A percentile compares a stretch with the other conserved stretches of the same genome.
These are phyloP conservation scores for Myotis brandtii DNA, from an alignment of 2,113 vertebrate species.

Conservation along the genomic window DNA sequence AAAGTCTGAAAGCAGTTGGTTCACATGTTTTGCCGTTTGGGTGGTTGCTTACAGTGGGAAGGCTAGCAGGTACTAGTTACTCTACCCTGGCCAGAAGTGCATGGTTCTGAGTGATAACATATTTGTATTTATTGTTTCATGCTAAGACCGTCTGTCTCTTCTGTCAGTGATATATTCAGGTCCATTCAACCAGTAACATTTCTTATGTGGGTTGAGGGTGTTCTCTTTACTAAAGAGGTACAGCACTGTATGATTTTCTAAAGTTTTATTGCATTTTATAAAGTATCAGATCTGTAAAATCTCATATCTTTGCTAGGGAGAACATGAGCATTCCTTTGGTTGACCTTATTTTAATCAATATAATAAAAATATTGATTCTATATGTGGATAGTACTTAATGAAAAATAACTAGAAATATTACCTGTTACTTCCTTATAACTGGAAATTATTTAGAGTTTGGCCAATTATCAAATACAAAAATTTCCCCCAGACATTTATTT, in stretches of 20 bases:
- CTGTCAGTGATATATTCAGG: not conserved
- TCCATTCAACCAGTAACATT: not conserved
- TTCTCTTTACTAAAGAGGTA: not conserved
- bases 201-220: not conserved
- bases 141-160: not conserved
- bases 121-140: not conserved
- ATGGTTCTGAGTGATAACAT: not conserved
- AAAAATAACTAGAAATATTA: not conserved
- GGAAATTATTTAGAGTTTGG: too few species aligned
- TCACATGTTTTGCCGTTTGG: not conserved
- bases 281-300: not conserved
- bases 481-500: too few species aligned
- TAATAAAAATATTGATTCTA: not conserved
- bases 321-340: not conserved
- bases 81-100: not conserved
- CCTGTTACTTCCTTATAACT: too few species aligned
- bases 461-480: too few species aligned
- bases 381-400: not conserved
- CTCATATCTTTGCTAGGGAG: not conserved
- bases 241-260: conserved; percentile 20
- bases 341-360: not conserved
- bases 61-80: not conserved
- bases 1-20: not conserved
- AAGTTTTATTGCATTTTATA: not conserved
- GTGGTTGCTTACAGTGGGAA: not conserved